Percentiles rank a stretch among this genome's conserved stretches.
phyloP scores from a whole-genome alignment of 2,888 invertebrate genomes.

The Plebejus argus region DNA sequence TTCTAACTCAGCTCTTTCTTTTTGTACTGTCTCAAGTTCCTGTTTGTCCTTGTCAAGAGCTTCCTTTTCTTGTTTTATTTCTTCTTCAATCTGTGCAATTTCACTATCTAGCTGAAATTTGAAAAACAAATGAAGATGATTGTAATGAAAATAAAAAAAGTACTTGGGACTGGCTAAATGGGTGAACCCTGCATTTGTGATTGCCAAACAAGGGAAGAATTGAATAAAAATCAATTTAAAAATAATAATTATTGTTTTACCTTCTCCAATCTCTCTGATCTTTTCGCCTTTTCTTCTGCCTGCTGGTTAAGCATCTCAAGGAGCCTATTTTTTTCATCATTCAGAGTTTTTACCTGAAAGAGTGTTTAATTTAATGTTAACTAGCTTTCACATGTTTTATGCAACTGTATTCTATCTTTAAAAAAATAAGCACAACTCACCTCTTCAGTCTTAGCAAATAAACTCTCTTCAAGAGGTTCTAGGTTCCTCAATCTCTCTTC shows the following conservation, averaged over 20 bases:
- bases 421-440: slow-evolving; percentile 39
- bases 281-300: slow-evolving; percentile 63
- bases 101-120: slow-evolving; percentile 54
- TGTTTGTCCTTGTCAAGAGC: slow-evolving; percentile 53
- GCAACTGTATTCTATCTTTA: neutral
- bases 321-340: slow-evolving; percentile 58
- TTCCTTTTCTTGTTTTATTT: slow-evolving; percentile 61
- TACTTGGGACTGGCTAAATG: too few species aligned
- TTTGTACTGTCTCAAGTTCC: slow-evolving; percentile 54
- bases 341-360: slow-evolving; percentile 61
- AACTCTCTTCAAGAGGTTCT: slow-evolving; percentile 57
- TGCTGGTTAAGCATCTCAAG: slow-evolving; percentile 63
- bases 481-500: slow-evolving; percentile 55
- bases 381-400: neutral
- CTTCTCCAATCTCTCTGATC: slow-evolving; percentile 61
- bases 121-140: neutral
- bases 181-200: too few species aligned
- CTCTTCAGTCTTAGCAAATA: slow-evolving; percentile 54
- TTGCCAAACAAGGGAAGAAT: too few species aligned
- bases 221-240: neutral
- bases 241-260: slow-evolving; percentile 46
- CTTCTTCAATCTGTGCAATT: slow-evolving; percentile 60
- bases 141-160: neutral
- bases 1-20: slow-evolving; percentile 57
- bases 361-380: slow-evolving; percentile 27